These are phyloP conservation scores for Pelvicachromis taeniatus DNA, from an alignment of 2,113 vertebrate species.

Conservation along the genomic window DNA sequence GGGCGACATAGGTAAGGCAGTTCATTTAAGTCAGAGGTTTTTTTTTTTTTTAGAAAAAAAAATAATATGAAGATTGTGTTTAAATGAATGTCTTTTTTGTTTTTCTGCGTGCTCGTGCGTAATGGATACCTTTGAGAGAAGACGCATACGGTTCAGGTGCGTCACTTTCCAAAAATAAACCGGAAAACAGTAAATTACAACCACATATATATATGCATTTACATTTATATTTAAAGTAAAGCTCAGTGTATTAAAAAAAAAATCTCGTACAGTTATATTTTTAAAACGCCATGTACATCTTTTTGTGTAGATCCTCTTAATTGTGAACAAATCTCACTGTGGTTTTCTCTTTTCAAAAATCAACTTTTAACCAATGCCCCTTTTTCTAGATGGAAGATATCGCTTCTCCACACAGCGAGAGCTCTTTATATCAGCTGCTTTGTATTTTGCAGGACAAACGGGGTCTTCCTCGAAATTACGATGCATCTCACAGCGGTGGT, in stretches of 20 bases:
- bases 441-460: conserved; percentile 45
- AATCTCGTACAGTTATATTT: background rate
- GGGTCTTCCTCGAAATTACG: conserved; percentile 26
- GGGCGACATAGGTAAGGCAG: conserved; percentile 45
- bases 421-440: background rate
- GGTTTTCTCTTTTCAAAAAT: background rate
- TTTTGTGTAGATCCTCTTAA: background rate
- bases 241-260: background rate
- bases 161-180: background rate
- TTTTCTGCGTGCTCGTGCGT: conserved; percentile 9
- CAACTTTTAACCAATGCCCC: conserved; percentile 34
- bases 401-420: background rate
- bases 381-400: background rate
- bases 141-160: conserved; percentile 42
- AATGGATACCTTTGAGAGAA: conserved; percentile 11
- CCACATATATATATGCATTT: background rate
- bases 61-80: background rate
- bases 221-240: background rate
- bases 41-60: background rate
- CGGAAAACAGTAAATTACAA: background rate
- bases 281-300: background rate
- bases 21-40: background rate
- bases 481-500: conserved; percentile 61
- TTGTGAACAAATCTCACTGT: background rate
- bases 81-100: background rate